Percentiles rank a stretch among this genome's conserved stretches.
Conservation (phyloP, 2,113 vertebrate genomes). For the Emydura subglobosa region DNA sequence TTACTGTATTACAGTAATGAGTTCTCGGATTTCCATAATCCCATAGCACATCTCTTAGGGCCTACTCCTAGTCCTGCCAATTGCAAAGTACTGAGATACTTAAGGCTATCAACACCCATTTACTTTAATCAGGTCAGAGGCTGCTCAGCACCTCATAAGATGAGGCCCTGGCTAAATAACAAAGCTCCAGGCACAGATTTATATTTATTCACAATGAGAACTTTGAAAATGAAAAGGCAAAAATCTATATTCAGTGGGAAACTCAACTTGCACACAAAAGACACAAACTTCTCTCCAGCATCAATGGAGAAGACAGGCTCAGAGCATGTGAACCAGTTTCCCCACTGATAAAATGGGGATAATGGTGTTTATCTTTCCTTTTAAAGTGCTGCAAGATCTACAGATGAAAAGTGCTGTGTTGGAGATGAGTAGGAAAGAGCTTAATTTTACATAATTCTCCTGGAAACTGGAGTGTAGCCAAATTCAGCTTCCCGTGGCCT, state of each 20-base stretch:
- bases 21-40: not conserved
- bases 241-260: not conserved
- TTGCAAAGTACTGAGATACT: not conserved
- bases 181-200: not conserved
- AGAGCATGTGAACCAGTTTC: not conserved
- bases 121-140: not conserved
- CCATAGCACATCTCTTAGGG: not conserved
- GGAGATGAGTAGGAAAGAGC: not conserved
- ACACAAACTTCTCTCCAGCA: not conserved
- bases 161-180: not conserved
- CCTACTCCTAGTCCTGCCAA: not conserved
- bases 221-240: not conserved
- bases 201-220: not conserved
- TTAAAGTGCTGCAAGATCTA: not conserved
- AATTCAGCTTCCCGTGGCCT: not conserved
- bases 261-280: not conserved
- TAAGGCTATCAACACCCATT: not conserved
- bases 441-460: not conserved
- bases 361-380: not conserved
- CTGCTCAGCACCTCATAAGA: not conserved
- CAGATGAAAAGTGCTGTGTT: accelerated
- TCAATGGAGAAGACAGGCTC: not conserved
- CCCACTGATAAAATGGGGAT: accelerated
- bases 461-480: not conserved
- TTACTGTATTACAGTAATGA: not conserved